phyloP scores from a whole-genome alignment of 1,140 invertebrate species.

The Hylyphantes graminicola region DNA sequence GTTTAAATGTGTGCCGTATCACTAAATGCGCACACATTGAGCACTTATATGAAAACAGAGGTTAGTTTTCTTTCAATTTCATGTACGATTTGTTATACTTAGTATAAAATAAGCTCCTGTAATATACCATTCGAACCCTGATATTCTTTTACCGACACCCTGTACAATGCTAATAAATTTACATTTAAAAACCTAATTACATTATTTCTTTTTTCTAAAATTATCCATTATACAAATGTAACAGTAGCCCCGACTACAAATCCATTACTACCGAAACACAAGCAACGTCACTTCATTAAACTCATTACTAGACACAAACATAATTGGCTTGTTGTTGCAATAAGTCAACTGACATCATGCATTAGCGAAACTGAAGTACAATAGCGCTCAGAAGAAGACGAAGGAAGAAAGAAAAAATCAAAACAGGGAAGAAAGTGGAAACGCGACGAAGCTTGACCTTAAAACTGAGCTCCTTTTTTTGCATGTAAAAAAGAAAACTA shows the following conservation, averaged over 20 bases:
- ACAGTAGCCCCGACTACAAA: not conserved
- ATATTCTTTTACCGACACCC: too few species aligned
- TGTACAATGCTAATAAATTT: too few species aligned
- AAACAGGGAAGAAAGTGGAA: slow-evolving; percentile 29
- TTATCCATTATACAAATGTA: not conserved
- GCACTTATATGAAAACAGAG: too few species aligned
- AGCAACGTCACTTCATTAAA: not conserved
- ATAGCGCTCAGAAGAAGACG: slow-evolving; percentile 3
- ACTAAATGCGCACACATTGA: too few species aligned
- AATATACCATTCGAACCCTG: too few species aligned
- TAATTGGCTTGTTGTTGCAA: slow-evolving; percentile 37
- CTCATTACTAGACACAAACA: slow-evolving; percentile 25
- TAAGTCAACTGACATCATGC: slow-evolving; percentile 18
- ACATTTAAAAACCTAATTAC: too few species aligned
- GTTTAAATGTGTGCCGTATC: too few species aligned
- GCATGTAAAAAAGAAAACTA: slow-evolving; percentile 21
- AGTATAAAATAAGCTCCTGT: too few species aligned
- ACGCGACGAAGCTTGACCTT: slow-evolving; percentile 40
- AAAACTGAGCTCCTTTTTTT: slow-evolving; percentile 35
- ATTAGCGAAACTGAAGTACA: slow-evolving; percentile 9
- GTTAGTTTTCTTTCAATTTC: too few species aligned
- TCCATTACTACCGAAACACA: not conserved
- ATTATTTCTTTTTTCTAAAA: too few species aligned
- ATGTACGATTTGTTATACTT: too few species aligned
- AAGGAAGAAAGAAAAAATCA: slow-evolving; percentile 19